Base-by-base conservation (phyloP, 53 echinoderm and acorn worm genomes). In the Astropecten irregularis region DNA sequence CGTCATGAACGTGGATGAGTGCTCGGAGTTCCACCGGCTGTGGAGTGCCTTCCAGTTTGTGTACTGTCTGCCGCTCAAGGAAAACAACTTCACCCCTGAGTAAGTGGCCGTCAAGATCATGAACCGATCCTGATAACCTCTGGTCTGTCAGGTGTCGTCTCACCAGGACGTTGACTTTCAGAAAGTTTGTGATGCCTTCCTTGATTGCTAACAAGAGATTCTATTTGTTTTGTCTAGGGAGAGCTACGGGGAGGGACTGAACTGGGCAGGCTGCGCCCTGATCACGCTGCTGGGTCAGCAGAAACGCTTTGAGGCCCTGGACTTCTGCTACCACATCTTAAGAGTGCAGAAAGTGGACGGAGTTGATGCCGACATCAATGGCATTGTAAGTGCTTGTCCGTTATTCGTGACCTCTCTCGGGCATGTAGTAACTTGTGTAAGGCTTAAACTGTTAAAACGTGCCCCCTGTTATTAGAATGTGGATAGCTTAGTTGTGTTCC, bases 31-130 rank as follows among this genome's bases (percentile, higher is more conserved):
- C 84, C 99, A 99, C 81, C 69, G 99, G 60, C 83, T 99, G n/a
- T 99, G 99, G 99, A 99, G 99, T 73, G 99, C 99, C 40, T 92
- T 99, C 64, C 99, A 99, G 89, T 99, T 99, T 81, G 99, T 99
- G 28, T 94, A 94, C 77, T 92, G 99, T 55, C 86, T 99, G 23
- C 99, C 99, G 16, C 95, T 99, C 67, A 90, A 94, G 68, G 90
- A 92, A 65, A 65, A 90, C 69, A 92, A 99, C 83, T 95, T 88
- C 76, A 99, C 99, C 34, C 90, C 93, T 62, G 99, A 99, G 99
- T 99, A 82, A 93, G 93, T 68, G 26, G 6, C 42, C n/a, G n/a
- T n/a, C n/a, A n/a, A n/a, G n/a, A n/a, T n/a, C n/a, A n/a, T 31
- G 0, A 25, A 23, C 68, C 2, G 7, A 66, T n/a, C n/a, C n/a